Conservation (phyloP, 2,113 vertebrate species). For the Oxyruncus cristatus region DNA sequence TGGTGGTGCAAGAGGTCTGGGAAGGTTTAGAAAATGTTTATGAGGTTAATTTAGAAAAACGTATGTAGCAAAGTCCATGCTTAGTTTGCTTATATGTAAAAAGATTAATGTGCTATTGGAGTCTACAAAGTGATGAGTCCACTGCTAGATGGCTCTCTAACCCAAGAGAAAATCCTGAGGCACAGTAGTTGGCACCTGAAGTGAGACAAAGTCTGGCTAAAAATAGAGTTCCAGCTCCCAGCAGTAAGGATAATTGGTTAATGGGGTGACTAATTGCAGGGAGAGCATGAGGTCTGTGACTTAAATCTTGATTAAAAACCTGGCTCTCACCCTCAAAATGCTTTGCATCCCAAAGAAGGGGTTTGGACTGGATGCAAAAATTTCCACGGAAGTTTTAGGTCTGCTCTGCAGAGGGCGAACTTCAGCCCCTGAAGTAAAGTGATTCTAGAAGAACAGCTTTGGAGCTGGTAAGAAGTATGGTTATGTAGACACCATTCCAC, state of each 20-base stretch:
- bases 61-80: neutral
- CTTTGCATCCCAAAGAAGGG: neutral
- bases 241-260: conserved; percentile 19
- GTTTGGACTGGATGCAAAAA: neutral
- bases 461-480: neutral
- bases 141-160: conserved; percentile 45
- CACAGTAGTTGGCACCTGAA: neutral
- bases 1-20: neutral
- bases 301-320: conserved; percentile 28
- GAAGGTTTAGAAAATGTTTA: neutral
- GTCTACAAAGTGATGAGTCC: neutral
- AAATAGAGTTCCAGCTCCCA: neutral
- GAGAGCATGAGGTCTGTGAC: neutral
- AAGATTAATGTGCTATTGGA: neutral
- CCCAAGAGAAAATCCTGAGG: neutral
- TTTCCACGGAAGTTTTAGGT: neutral
- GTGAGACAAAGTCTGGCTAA: neutral
- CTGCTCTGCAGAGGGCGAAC: neutral
- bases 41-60: neutral
- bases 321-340: neutral
- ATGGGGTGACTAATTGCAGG: conserved; percentile 22
- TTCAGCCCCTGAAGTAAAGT: neutral
- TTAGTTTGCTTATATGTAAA: neutral
- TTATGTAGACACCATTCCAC: neutral
- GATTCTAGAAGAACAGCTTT: rapidly evolving